Evolutionary conservation across 2,797 vertebrate species (phyloP), one percentile per base, ranked within the genome.

Genomic region (Gambusia yucatana): DNA sequence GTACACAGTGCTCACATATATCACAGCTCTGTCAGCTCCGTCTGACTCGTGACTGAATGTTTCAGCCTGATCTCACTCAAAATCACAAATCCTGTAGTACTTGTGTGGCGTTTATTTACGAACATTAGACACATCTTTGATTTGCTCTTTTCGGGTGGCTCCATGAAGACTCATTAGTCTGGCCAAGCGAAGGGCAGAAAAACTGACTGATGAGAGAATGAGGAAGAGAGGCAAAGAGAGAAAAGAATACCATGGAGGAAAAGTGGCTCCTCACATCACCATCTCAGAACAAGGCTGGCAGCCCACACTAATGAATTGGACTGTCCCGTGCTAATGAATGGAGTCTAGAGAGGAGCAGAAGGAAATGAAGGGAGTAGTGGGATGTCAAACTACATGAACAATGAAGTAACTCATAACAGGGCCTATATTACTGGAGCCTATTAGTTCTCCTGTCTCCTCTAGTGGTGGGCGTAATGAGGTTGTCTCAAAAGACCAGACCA

Each of bases 301-400:
- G 76, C 77, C 81, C 76, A 36, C 1, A 33, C 83, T 94, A 93
- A 96, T 94, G 86, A 95, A 93, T 91, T 88, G 88, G 88, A 93
- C 86, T 91, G 86, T 87, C 83, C 84, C 69, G 47, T 83, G 84
- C 87, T 95, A 94, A 96, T 95, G 87, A 94, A 94, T 88, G 88
- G 85, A 89, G 84, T 86, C 82, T 76, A 90, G 87, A 89, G 86
- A 93, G 79, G 84, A 82, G 81, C 78, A 77, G 83, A 76, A 91
- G 93, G 93, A 94, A 94, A 92, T 92, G 79, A 92, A 90, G 82
- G 86, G 78, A 89, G 87, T 85, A 85, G 85, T 87, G 78, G 85
- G 87, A 87, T 88, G 91, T 93, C 89, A 89, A 80, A 87, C 80
- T 80, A 87, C 87, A 91, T 93, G 92, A 93, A 88, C 72, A 82